These are phyloP conservation scores for Poecilobothrus nobilitatus DNA, from an alignment of 2,888 invertebrate genomes.

Conservation along the genomic window DNA sequence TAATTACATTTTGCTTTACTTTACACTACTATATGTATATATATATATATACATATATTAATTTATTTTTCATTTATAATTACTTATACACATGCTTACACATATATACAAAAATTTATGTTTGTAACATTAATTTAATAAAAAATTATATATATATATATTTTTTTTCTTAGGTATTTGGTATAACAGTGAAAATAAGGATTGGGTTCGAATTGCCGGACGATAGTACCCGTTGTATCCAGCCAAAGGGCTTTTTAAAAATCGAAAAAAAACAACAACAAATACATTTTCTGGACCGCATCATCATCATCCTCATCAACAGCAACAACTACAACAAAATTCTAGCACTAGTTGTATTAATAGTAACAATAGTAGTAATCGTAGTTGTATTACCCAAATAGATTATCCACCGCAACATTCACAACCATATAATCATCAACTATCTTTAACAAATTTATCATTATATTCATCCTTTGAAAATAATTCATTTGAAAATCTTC, in stretches of 20 bases:
- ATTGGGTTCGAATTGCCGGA: slow-evolving; percentile 45
- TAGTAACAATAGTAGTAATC: slow-evolving; percentile 8
- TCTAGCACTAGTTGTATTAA: slow-evolving; percentile 11
- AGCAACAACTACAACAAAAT: slow-evolving; percentile 19
- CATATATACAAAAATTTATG: neutral
- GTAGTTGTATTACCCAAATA: slow-evolving; percentile 11
- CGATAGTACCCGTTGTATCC: slow-evolving; percentile 46
- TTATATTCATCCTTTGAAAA: slow-evolving; percentile 33
- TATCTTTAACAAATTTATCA: slow-evolving; percentile 25
- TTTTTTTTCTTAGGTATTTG: slow-evolving; percentile 39
- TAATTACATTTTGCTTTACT: too few relatives aligned
- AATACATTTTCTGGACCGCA: slow-evolving; percentile 8
- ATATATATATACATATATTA: too few relatives aligned
- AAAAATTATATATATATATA: neutral
- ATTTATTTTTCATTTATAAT: too few relatives aligned
- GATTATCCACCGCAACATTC: slow-evolving; percentile 17
- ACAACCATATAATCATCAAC: slow-evolving; percentile 20
- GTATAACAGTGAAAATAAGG: slow-evolving; percentile 45
- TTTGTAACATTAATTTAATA: neutral
- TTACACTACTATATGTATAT: too few relatives aligned
- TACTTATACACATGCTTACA: neutral
- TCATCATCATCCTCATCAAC: slow-evolving; percentile 35
- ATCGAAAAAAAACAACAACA: slow-evolving; percentile 38
- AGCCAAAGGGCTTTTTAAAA: slow-evolving; percentile 43
- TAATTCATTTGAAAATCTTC: slow-evolving; percentile 36